These are phyloP conservation scores for Aphodius granarius DNA, from an alignment of 2,888 invertebrate genomes.

Conservation along the genomic window DNA sequence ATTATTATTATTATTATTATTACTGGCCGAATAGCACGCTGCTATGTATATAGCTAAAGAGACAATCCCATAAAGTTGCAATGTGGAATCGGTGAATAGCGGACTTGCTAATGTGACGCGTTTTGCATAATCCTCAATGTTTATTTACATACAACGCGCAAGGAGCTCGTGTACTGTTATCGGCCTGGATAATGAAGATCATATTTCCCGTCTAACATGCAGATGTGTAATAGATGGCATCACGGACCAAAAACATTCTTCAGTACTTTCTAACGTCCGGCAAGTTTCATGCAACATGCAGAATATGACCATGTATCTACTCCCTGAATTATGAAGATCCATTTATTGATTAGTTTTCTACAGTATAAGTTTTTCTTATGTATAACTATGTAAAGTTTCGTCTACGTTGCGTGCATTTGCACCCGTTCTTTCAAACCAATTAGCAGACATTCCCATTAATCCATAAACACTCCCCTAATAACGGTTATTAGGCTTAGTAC, in stretches of 20 bases:
- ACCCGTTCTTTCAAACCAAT: neutral
- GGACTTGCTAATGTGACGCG: conserved; percentile 13
- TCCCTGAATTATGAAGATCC: neutral
- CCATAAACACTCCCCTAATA: neutral
- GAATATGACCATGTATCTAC: neutral
- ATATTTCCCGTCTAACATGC: neutral
- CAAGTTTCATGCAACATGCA: neutral
- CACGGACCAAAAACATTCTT: neutral
- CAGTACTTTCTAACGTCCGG: neutral
- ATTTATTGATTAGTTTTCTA: no score
- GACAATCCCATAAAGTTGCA: neutral
- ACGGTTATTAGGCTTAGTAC: neutral
- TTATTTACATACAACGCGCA: conserved; percentile 1
- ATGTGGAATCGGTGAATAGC: neutral
- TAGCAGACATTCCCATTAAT: neutral
- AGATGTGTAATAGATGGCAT: neutral
- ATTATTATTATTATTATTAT: no score
- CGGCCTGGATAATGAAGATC: neutral
- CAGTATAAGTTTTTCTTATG: no score
- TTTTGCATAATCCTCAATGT: conserved; percentile 6
- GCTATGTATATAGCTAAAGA: neutral
- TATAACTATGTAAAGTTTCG: neutral
- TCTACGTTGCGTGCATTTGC: neutral
- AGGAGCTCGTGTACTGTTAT: neutral
- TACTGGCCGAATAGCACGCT: neutral